A percentile compares a stretch with the other conserved stretches of the same genome.
These are phyloP conservation scores for Euwallacea fornicatus DNA, from an alignment of 1,140 invertebrate genomes.

Conservation along the genomic window DNA sequence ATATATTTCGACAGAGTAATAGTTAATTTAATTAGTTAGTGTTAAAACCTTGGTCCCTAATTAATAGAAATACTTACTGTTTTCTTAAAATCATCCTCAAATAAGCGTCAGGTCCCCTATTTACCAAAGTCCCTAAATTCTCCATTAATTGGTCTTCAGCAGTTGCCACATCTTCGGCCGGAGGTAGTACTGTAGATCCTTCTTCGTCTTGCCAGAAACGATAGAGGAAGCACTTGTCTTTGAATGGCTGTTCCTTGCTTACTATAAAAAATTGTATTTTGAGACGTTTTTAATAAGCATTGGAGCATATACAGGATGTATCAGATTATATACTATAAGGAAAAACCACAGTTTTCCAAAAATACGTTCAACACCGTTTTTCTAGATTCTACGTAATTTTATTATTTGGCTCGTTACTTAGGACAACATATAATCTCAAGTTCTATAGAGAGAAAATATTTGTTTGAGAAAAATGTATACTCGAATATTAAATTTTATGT, in stretches of 20 bases:
- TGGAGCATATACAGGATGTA: too few relatives aligned
- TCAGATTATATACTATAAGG: too few relatives aligned
- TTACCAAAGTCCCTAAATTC: slow-evolving; percentile 65
- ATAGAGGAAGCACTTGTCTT: slow-evolving; percentile 83
- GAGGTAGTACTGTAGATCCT: slow-evolving; percentile 56
- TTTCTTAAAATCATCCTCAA: slow-evolving; percentile 81
- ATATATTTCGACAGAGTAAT: too few relatives aligned
- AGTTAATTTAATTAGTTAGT: too few relatives aligned
- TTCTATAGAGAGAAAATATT: too few relatives aligned
- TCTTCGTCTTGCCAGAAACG: slow-evolving; percentile 76
- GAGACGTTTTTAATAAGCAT: slow-evolving; percentile 9
- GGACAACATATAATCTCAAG: too few relatives aligned
- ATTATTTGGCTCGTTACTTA: too few relatives aligned
- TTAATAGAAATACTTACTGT: slow-evolving; percentile 64
- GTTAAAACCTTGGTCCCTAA: not conserved
- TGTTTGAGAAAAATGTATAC: too few relatives aligned
- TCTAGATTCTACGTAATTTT: too few relatives aligned
- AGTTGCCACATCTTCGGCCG: slow-evolving; percentile 61
- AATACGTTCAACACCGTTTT: too few relatives aligned
- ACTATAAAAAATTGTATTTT: slow-evolving; percentile 55
- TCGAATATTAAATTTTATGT: too few relatives aligned
- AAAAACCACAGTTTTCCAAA: too few relatives aligned
- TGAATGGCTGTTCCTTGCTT: slow-evolving; percentile 79
- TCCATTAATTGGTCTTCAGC: slow-evolving; percentile 72
- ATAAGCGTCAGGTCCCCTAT: slow-evolving; percentile 74